phyloP scores from a whole-genome alignment of 2,888 invertebrate genomes.

The Cryptocheilus praepositus region DNA sequence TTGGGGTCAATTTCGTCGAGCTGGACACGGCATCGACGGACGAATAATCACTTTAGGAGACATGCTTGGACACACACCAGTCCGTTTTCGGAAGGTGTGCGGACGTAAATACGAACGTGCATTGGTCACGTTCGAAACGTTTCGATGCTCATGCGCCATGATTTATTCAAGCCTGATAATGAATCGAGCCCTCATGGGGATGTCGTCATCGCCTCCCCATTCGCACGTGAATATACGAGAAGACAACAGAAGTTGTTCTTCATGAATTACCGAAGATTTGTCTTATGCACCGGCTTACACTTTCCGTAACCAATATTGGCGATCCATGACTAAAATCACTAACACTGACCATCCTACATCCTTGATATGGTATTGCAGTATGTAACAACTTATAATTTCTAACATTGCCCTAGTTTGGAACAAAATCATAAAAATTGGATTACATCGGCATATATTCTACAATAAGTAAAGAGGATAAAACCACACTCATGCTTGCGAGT shows the following conservation, averaged over 20 bases:
- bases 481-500: too few species aligned
- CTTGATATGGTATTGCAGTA: too few species aligned
- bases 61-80: conserved; percentile 30
- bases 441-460: too few species aligned
- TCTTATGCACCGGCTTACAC: background rate
- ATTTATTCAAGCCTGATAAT: conserved; percentile 71
- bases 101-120: conserved; percentile 5
- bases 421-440: too few species aligned
- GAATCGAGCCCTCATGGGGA: conserved; percentile 68
- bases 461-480: too few species aligned
- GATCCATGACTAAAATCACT: too few species aligned
- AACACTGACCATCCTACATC: too few species aligned
- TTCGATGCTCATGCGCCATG: conserved; percentile 55
- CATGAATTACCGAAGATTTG: conserved; percentile 18
- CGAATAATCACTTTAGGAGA: conserved; percentile 71
- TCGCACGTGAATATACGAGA: background rate
- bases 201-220: conserved; percentile 64
- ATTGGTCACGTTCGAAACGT: conserved; percentile 44
- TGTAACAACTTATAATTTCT: too few species aligned
- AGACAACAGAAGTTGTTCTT: conserved; percentile 6
- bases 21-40: conserved; percentile 60
- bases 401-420: too few species aligned
- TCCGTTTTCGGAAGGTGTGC: background rate
- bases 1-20: conserved; percentile 68
- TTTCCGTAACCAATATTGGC: background rate